Evolutionary conservation across 2,888 invertebrate genomes (phyloP).

Genomic region (Acanthosepion pharaonis): DNA sequence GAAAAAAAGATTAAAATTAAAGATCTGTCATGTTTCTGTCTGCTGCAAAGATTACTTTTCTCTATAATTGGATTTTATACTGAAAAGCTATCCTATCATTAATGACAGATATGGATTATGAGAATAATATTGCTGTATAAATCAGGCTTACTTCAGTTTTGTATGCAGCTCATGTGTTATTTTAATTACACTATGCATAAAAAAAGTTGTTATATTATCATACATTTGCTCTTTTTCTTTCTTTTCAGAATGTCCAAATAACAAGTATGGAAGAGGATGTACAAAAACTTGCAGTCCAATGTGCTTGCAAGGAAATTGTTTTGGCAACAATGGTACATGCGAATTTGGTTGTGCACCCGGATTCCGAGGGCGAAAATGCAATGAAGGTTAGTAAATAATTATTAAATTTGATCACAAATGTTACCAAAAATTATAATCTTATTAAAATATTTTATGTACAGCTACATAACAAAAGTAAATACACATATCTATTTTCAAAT

Average conservation of each 20-base stretch:
- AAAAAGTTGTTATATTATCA: not conserved
- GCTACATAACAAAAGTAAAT: too few relatives aligned
- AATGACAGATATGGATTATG: too few relatives aligned
- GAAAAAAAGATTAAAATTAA: not conserved
- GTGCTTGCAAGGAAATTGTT: not conserved
- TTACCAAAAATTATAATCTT: too few relatives aligned
- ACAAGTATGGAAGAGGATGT: conserved; percentile 39
- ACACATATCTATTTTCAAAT: too few relatives aligned
- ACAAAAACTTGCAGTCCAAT: conserved; percentile 43
- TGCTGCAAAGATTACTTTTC: not conserved
- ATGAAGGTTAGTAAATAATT: conserved; percentile 38
- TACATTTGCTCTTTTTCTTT: not conserved
- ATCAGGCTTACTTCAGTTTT: too few relatives aligned
- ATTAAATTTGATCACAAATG: not conserved
- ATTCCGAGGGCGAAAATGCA: conserved; percentile 36
- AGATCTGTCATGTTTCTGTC: conserved; percentile 9
- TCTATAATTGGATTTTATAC: not conserved
- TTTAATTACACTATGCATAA: too few relatives aligned
- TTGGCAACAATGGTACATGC: conserved; percentile 40
- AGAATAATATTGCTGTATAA: too few relatives aligned
- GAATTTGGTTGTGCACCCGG: not conserved
- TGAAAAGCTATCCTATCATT: not conserved
- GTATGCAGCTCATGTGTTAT: too few relatives aligned
- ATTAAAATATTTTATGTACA: too few relatives aligned
- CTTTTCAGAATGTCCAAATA: not conserved